These are phyloP conservation scores for Dermatophagoides farinae DNA, from an alignment of 1,140 invertebrate genomes.

Conservation along the genomic window DNA sequence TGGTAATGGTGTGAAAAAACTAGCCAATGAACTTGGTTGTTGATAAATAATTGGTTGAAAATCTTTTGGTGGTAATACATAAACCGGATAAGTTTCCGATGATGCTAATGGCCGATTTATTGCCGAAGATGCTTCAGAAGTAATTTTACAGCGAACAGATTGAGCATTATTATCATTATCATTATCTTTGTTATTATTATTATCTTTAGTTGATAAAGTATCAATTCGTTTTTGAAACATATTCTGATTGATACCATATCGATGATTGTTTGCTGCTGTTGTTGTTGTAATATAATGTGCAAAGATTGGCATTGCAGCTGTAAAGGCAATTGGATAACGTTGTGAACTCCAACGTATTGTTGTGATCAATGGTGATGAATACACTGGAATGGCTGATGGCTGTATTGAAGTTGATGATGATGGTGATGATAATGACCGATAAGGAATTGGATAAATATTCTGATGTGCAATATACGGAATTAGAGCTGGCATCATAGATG, in stretches of 20 bases:
- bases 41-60: constrained; percentile 17
- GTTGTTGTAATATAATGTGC: background rate
- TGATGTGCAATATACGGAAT: too few relatives aligned
- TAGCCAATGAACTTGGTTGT: background rate
- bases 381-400: background rate
- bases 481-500: too few relatives aligned
- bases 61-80: constrained; percentile 15
- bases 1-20: background rate
- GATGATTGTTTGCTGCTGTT: too few relatives aligned
- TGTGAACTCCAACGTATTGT: background rate
- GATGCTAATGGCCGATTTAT: background rate
- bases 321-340: background rate
- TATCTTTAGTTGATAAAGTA: background rate
- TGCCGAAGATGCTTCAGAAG: background rate
- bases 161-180: background rate
- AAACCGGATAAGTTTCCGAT: constrained; percentile 11
- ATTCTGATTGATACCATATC: too few relatives aligned
- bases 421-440: background rate
- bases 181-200: background rate
- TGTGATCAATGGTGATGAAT: background rate
- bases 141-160: background rate
- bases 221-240: background rate
- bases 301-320: too few relatives aligned
- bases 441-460: background rate
- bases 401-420: background rate